phyloP scores from a whole-genome alignment of 2,113 vertebrate species.

The Numenius arquata region DNA sequence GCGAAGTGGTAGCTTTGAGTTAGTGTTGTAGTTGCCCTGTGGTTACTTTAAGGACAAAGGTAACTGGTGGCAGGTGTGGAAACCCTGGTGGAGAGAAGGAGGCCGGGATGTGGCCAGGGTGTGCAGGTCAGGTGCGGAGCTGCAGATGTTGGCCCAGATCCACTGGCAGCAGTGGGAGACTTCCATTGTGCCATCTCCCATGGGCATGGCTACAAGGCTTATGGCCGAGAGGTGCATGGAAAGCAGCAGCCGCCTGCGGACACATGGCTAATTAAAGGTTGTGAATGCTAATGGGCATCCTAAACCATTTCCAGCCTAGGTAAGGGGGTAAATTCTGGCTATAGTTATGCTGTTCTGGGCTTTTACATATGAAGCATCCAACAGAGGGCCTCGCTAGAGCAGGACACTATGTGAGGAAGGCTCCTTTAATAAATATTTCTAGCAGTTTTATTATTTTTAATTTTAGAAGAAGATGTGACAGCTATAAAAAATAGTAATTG shows the following conservation, averaged over 20 bases:
- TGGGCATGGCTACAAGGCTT: accelerated
- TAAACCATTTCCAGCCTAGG: background rate
- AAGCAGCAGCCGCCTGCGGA: background rate
- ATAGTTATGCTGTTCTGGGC: background rate
- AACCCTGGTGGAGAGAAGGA: background rate
- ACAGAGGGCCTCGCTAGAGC: background rate
- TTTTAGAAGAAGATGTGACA: background rate
- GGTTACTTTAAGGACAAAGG: background rate
- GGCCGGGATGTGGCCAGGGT: background rate
- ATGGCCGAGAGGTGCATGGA: background rate
- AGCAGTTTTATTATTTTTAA: background rate
- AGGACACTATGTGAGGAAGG: background rate
- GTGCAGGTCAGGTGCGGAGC: no score
- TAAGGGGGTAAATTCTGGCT: background rate
- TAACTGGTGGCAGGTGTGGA: background rate
- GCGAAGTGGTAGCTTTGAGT: background rate
- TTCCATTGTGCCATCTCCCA: background rate
- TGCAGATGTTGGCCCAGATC: background rate
- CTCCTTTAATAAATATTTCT: background rate
- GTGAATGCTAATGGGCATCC: background rate
- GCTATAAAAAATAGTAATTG: background rate
- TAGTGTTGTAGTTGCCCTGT: background rate
- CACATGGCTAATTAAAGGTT: background rate
- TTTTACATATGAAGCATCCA: background rate
- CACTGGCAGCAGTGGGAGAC: background rate